Percentiles rank a stretch among this genome's conserved stretches.
Evolutionary conservation across 2,113 vertebrate genomes (phyloP).

Genomic region (Stigmatopora nigra): DNA sequence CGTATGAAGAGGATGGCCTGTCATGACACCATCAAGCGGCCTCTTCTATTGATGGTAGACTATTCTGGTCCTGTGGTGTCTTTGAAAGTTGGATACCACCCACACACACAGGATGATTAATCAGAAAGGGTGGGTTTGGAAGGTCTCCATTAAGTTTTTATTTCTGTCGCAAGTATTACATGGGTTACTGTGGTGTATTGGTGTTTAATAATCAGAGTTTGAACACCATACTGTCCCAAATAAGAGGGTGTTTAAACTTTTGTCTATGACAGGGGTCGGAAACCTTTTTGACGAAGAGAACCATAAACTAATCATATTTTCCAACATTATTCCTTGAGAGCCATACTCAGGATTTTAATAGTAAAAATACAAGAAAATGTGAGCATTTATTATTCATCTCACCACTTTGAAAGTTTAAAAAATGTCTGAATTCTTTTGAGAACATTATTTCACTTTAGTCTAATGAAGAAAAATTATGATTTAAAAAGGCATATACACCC

Average conservation of each 20-base stretch:
- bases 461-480: too few relatives aligned
- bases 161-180: not conserved
- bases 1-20: slow-evolving; percentile 42
- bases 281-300: too few relatives aligned
- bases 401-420: too few relatives aligned
- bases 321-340: too few relatives aligned
- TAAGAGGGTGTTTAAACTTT: not conserved
- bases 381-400: too few relatives aligned
- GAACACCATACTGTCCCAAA: not conserved
- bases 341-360: too few relatives aligned
- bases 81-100: slow-evolving; percentile 17
- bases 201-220: not conserved
- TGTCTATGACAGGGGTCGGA: too few relatives aligned
- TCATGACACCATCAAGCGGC: slow-evolving; percentile 25
- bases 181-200: not conserved
- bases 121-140: not conserved
- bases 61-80: not conserved
- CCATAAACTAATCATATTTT: too few relatives aligned
- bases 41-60: slow-evolving; percentile 15
- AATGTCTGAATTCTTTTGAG: too few relatives aligned
- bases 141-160: not conserved
- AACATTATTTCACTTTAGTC: too few relatives aligned
- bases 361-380: too few relatives aligned
- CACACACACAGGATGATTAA: slow-evolving; percentile 3
- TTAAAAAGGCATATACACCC: too few relatives aligned